phyloP scores from a whole-genome alignment of 2,797 vertebrate genomes.

The Oryzias sinensis region DNA sequence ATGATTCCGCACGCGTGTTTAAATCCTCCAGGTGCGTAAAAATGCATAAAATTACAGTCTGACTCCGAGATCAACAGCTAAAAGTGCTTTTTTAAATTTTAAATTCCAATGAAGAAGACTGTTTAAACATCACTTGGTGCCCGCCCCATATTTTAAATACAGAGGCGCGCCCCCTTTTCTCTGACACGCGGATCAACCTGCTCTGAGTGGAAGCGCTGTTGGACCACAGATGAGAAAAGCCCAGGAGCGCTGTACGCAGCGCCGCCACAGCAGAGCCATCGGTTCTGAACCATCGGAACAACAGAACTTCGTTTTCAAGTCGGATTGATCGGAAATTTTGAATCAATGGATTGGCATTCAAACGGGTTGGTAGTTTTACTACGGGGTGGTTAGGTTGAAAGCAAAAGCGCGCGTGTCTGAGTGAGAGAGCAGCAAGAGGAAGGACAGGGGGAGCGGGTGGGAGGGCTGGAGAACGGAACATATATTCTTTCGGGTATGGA shows the following conservation, averaged over 20 bases:
- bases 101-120: background rate
- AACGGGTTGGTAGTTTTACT: slow-evolving; percentile 73
- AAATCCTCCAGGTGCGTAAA: background rate
- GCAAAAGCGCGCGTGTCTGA: slow-evolving; percentile 40
- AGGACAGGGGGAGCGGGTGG: slow-evolving; percentile 64
- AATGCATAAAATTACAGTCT: background rate
- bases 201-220: slow-evolving; percentile 75
- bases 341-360: slow-evolving; percentile 83
- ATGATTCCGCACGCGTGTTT: background rate
- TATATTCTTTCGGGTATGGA: slow-evolving; percentile 82
- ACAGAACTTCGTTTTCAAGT: slow-evolving; percentile 51
- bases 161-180: slow-evolving; percentile 62
- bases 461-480: slow-evolving; percentile 74
- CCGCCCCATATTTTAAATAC: slow-evolving; percentile 63
- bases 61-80: background rate
- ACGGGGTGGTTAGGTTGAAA: slow-evolving; percentile 46
- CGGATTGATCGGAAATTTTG: slow-evolving; percentile 66
- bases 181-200: slow-evolving; percentile 63
- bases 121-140: slow-evolving; percentile 46
- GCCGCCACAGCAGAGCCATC: slow-evolving; percentile 29
- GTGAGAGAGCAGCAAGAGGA: slow-evolving; percentile 62
- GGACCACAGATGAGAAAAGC: slow-evolving; percentile 72
- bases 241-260: slow-evolving; percentile 45
- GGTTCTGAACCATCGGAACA: slow-evolving; percentile 33
- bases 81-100: background rate